These are phyloP conservation scores for Fulmarus glacialis DNA, from an alignment of 2,113 vertebrate genomes.

Conservation along the genomic window DNA sequence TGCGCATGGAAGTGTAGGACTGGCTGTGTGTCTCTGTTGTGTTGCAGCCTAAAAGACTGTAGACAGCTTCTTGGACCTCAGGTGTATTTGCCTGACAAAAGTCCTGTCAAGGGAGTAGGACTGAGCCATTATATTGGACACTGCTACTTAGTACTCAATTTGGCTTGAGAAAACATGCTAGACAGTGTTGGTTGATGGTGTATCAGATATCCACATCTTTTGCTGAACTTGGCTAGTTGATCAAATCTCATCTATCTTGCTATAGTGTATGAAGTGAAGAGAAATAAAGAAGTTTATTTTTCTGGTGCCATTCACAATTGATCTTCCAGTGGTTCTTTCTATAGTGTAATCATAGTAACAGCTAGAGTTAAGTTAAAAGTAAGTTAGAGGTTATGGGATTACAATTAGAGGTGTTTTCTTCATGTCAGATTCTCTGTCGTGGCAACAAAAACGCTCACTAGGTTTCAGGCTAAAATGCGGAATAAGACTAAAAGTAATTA, in stretches of 20 bases:
- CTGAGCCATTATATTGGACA: background rate
- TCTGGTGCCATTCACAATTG: background rate
- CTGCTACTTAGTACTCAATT: background rate
- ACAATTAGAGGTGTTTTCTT: background rate
- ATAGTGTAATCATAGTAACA: background rate
- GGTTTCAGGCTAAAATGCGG: background rate
- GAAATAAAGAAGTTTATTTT: background rate
- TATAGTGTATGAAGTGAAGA: background rate
- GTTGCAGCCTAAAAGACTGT: background rate
- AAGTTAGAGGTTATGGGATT: background rate
- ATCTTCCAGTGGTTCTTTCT: background rate
- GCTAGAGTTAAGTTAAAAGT: background rate
- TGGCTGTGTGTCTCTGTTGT: background rate
- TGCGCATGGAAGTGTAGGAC: background rate
- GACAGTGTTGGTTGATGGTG: background rate
- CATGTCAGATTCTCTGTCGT: background rate
- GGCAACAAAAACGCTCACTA: background rate
- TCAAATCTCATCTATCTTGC: background rate
- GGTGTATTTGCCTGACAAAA: background rate
- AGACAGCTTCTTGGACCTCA: background rate
- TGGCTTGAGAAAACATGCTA: background rate
- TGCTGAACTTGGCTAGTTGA: background rate
- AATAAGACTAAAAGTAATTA: background rate
- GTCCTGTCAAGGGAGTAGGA: background rate
- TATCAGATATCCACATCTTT: background rate